Evolutionary conservation across 2,113 vertebrate genomes (phyloP), one percentile per base, ranked within the genome.

Genomic region (Nerophis lumbriciformis): DNA sequence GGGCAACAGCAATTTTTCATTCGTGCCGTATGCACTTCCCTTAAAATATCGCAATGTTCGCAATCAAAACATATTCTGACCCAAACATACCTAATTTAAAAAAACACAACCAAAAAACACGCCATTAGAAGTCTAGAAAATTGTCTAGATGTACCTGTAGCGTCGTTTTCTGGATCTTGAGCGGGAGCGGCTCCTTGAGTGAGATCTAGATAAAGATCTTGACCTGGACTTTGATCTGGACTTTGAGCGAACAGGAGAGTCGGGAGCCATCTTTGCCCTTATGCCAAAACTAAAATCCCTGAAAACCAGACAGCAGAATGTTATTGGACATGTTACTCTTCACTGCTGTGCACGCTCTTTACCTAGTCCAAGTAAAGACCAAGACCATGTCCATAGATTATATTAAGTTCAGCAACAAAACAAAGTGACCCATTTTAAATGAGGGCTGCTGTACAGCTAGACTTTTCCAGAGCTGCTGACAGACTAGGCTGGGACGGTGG

Each of bases 131-230:
- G 28, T 3, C 28, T 28, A 28, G 28, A 28, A 45, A 12, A 4
- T 2, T 45, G 42, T 10, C 36, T n/a, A 4, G 35, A n/a, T 53
- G 61, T 88, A 99, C 97, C 97, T 98, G 65, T 98, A 94, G 1
- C 94, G 93, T 63, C 94, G 94, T 10, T 99, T 99, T 28, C 96
- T 92, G 1, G 95, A 96, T 6, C 95, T 92, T 6, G 95, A 98
- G 12, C 95, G 85, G 0, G 96, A 98, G 5, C 91, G 92, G 74
- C 93, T 98, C 19, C 94, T 90, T 13, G 96, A 96, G 8, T 91
- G 92, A 54, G 96, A 99, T 1, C 96, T 94, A 0, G 95, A 93
- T 81, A 94, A 95, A n/a, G 96, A 97, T 0, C 95, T 91, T 1
- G 96, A 95, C 10, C 92, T 83, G 0, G 95, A 95, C 0, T 91